Base-by-base conservation (phyloP, 2,113 vertebrate genomes). In the Ciconia maguari region DNA sequence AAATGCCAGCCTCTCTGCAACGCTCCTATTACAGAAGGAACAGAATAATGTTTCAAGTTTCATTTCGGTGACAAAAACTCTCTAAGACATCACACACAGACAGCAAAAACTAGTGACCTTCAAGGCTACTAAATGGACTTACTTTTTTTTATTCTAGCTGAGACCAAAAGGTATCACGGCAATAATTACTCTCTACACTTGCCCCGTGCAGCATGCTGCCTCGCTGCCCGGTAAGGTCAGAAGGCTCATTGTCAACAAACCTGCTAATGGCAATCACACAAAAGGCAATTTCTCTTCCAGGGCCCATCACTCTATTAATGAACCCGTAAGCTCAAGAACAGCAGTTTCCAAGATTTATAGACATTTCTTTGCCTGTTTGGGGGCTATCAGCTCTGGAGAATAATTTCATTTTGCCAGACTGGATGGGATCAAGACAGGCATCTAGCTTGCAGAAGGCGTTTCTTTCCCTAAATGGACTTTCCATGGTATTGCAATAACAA, bases 241-340 rank as follows among this genome's bases (percentile, higher is more conserved):
- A 27, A 69, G 89, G 61, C 87, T 93, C 94, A 36, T 72, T 62
- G 88, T 92, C 97, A 98, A 96, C 98, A 95, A 96, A 96, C 51
- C 92, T 81, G 83, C 82, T 96, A 93, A 81, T 94, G 97, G 96
- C 96, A 93, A 90, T 57, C 93, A 87, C 94, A 91, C 91, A 75
- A 90, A 94, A 97, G 91, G 79, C 92, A 93, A 85, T 96, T 70
- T 95, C 94, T 94, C 85, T 96, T 95, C 96, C 95, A 96, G 97
- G 97, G 96, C 74, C 97, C 95, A 93, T 91, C 30, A 22, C 82
- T 86, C 95, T 93, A 86, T 81, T 95, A 95, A 96, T 89, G 96
- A 98, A 93, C 74, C 93, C 6, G 4, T 62, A 92, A 89, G 87
- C 88, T 91, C n/a, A 71, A 74, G 84, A 85, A 64, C 89, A 96